Evolutionary conservation across 2,113 vertebrate genomes (phyloP).

Genomic region (Malurus alboscapulatus): DNA sequence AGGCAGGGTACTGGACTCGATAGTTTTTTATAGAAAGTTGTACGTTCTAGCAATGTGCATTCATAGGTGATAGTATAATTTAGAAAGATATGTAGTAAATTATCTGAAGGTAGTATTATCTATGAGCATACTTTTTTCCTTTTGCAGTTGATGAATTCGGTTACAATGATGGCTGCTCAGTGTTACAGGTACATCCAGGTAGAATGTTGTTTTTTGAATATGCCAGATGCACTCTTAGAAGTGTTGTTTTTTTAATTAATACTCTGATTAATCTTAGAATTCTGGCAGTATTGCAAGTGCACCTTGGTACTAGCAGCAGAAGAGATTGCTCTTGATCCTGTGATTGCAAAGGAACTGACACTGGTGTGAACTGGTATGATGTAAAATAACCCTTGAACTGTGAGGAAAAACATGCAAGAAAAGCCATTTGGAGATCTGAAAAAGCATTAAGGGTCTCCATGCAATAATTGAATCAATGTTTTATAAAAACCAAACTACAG

Average conservation of each 20-base stretch:
- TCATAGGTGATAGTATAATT: conserved; percentile 50
- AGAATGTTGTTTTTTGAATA: conserved; percentile 28
- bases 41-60: conserved; percentile 53
- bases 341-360: conserved; percentile 47
- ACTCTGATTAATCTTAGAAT: conserved; percentile 33
- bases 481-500: neutral
- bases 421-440: conserved; percentile 39
- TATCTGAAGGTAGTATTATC: conserved; percentile 53
- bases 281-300: conserved; percentile 55
- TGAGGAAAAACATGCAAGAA: conserved; percentile 46
- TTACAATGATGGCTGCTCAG: conserved; percentile 18
- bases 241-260: neutral
- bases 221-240: neutral
- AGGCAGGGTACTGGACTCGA: conserved; percentile 53
- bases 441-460: conserved; percentile 39
- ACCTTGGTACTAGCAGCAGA: conserved; percentile 51
- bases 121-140: conserved; percentile 23
- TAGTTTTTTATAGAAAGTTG: conserved; percentile 26
- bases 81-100: conserved; percentile 8
- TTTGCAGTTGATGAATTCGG: conserved; percentile 59
- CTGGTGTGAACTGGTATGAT: conserved; percentile 43
- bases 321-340: conserved; percentile 51
- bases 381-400: conserved; percentile 32
- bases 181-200: conserved; percentile 40
- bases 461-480: conserved; percentile 42